phyloP scores from a whole-genome alignment of 2,888 invertebrate genomes.

The Alcis repandata region DNA sequence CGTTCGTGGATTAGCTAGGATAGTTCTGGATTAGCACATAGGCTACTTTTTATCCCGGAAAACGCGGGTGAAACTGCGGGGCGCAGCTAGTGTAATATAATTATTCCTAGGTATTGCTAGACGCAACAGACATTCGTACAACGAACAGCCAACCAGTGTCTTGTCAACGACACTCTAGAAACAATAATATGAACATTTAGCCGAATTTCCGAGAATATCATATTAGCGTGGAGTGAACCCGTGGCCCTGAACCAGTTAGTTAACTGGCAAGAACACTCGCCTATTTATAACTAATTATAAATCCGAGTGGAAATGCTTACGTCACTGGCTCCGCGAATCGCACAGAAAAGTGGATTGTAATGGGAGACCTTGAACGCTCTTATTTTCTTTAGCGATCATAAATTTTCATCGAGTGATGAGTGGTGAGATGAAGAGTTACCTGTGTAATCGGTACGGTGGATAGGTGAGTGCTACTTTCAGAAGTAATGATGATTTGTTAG shows the following conservation, averaged over 20 bases:
- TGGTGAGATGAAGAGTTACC: background rate
- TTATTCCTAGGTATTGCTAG: too few species aligned
- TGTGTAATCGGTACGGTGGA: background rate
- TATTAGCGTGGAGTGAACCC: slow-evolving; percentile 59
- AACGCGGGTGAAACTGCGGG: too few species aligned
- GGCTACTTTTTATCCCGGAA: too few species aligned
- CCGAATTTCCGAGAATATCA: slow-evolving; percentile 65
- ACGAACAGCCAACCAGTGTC: slow-evolving; percentile 35
- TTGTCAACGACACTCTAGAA: slow-evolving; percentile 51
- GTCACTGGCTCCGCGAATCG: slow-evolving; percentile 52
- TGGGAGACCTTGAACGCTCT: slow-evolving; percentile 25
- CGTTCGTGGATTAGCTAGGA: too few species aligned
- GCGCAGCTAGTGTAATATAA: too few species aligned
- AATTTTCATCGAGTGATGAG: background rate
- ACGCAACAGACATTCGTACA: slow-evolving; percentile 28
- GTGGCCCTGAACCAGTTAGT: slow-evolving; percentile 79
- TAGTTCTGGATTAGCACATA: too few species aligned
- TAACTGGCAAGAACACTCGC: slow-evolving; percentile 36
- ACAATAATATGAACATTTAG: slow-evolving; percentile 42
- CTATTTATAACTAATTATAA: slow-evolving; percentile 61
- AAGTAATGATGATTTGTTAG: too few species aligned
- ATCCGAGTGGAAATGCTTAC: slow-evolving; percentile 55
- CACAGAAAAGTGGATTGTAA: slow-evolving; percentile 42
- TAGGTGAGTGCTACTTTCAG: background rate
- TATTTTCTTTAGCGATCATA: background rate